Evolutionary conservation across 1,140 invertebrate genomes (phyloP), one percentile per base, ranked within the genome.

Genomic region (Cyclargus thomasi): DNA sequence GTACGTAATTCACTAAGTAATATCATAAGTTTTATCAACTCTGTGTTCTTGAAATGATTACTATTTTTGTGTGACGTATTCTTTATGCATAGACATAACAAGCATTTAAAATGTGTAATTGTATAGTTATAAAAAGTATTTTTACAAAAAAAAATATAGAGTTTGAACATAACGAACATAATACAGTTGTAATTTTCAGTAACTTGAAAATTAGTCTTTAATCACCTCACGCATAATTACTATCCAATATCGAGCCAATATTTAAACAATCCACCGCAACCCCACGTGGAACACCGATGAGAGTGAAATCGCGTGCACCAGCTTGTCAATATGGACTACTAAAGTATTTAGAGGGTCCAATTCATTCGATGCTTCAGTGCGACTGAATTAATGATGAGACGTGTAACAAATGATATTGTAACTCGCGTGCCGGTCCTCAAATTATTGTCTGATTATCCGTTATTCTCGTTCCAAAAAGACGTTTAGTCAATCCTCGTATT

Each of bases 301-400:
- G 55, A 59, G 55, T 59, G 20, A 59, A 59, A 20, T 59, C 55
- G 55, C 55, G 55, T 59, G 55, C 55, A 59, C 17, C 55, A 59
- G 55, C 55, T 20, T 59, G 55, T 59, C 55, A 59, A 59, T 20
- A 20, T 59, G 55, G 20, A 59, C 55, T 59, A 59, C 55, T 59
- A 20, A 59, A 59, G 55, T 59, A 59, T 59, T 59, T 59, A 59
- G 18, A 59, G 55, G 18, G 55, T 59, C 55, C 55, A 20, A 59
- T 59, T 59, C 55, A 59, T 59, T 59, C 55, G 55, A 21, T 20
- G 55, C 55, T 59, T 59, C 55, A 59, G 55, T 59, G 17, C 18
- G 7, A 1, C 10, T 59, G 55, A 59, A 59, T 59, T 20, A 59
- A 21, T 59, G 55, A 59, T 59, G 55, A 59, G 55, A 59, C 55